Base-by-base conservation (phyloP, 2,113 vertebrate species). In the Blennius ocellaris region DNA sequence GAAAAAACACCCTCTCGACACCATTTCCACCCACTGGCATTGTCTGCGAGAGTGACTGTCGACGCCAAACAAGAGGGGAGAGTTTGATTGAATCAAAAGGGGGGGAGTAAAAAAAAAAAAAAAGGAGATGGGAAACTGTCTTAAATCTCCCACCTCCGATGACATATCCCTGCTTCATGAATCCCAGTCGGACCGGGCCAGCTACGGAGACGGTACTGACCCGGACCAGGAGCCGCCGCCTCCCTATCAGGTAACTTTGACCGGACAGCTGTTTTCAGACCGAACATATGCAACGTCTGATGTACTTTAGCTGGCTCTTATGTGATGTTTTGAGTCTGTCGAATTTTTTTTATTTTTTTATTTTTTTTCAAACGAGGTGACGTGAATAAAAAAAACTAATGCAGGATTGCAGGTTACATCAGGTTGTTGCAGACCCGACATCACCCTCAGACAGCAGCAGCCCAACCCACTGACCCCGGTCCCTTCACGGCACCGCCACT, bases 81-180 rank as follows among this genome's bases (percentile, higher is more conserved):
- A 73, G 82, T 89, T 81, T 67, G 51, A 61, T 48, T 47, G 49
- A 82, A 61, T 66, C 62, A 83, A 83, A 60, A 30, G 21, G 4
- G 21, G 21, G n/a, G n/a, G n/a, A n/a, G n/a, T n/a, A n/a, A n/a
- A n/a, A n/a, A n/a, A n/a, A n/a, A 30, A 30, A 30, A 30, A 30
- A 30, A 30, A 76, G 91, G 94, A 95, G 89, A 98, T 98, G 97
- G 97, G 97, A 90, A 98, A 98, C 91, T 98, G 97, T 92, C 90
- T 98, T 82, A 97, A 98, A 90, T 97, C 97, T 87, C 97, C 96
- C 70, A 97, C 97, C 80, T 97, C 97, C 79, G 97, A 99, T 93
- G 97, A 99, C 89, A 99, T 99, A 84, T 99, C 97, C 78, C 87
- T 99, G 90, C 95, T 99, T 2, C 97, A 99, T 76, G 97, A 99